Base-by-base conservation (phyloP, 2,113 vertebrate species). In the Microtus ochrogaster region DNA sequence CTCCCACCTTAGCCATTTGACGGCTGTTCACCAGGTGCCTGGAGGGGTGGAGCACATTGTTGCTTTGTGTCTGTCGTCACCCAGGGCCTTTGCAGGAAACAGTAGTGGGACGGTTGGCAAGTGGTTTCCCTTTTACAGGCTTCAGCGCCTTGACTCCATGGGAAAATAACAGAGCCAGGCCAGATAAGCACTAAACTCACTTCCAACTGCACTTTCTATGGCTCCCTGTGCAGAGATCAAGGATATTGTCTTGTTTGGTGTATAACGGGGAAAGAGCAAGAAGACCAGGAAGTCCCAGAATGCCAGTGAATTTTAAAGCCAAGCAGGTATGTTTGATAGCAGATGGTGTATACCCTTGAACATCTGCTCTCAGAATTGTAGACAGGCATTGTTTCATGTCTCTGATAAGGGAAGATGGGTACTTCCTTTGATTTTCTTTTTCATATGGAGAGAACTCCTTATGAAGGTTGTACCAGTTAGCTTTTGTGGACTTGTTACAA, bases 231-330 rank as follows among this genome's bases (percentile, higher is more conserved):
- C 30, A 24, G 1, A 78, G 16, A 44, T 84, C 47, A 84, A 39
- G 39, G 28, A 28, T 47, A 33, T n/a, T 41, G 30, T 87, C 68
- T 90, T 94, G 12, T 87, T 95, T 68, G 61, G 19, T n/a, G 63
- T 79, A 44, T 63, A 90, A 49, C 84, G 39, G 28, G 14, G 30
- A 26, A 52, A 79, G 30, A 84, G 13, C 19, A 89, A 92, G 36
- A 58, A 58, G 58, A 49, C 58, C 52, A 66, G 55, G 17, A 90
- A 89, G 72, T 61, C 39, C 33, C 72, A 49, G 79, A 84, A 85
- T 30, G 41, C 74, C 76, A 66, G 44, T 72, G 13, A 93, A 79
- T 89, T 87, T 92, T 58, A 96, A 89, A 89, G 22, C 47, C 52
- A 95, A 41, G 65, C 47, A 74, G 95, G 74, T 52, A 73, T 28